Evolutionary conservation across 2,113 vertebrate species (phyloP).

Genomic region (Carettochelys insculpta): DNA sequence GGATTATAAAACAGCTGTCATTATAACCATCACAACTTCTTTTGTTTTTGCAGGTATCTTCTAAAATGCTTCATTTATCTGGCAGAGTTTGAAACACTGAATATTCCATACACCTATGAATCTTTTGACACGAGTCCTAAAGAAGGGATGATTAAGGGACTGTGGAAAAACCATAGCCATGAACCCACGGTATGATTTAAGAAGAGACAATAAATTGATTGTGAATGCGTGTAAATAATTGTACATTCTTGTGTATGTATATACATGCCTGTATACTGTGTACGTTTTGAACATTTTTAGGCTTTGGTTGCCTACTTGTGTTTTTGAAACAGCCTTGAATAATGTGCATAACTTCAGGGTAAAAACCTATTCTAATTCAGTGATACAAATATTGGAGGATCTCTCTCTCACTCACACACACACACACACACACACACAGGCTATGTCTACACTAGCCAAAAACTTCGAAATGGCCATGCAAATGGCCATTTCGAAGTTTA

Average conservation of each 20-base stretch:
- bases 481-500: too few species aligned
- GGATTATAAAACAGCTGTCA: background rate
- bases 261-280: background rate
- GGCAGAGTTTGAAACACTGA: conserved; percentile 89
- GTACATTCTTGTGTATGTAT: background rate
- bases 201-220: background rate
- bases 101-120: conserved; percentile 92
- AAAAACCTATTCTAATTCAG: background rate
- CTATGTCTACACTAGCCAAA: too few species aligned
- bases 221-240: background rate
- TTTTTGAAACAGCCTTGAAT: background rate
- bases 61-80: conserved; percentile 91
- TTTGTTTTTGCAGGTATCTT: conserved; percentile 80
- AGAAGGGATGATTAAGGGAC: conserved; percentile 94
- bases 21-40: background rate
- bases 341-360: background rate
- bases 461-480: too few species aligned
- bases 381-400: background rate
- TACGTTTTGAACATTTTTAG: background rate
- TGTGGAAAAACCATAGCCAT: conserved; percentile 97
- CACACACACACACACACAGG: too few species aligned
- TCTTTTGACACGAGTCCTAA: conserved; percentile 92
- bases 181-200: conserved; percentile 85
- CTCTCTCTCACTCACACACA: too few species aligned
- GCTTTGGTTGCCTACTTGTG: background rate